phyloP scores from a whole-genome alignment of 2,888 invertebrate species.

The Eupithecia vulgata region DNA sequence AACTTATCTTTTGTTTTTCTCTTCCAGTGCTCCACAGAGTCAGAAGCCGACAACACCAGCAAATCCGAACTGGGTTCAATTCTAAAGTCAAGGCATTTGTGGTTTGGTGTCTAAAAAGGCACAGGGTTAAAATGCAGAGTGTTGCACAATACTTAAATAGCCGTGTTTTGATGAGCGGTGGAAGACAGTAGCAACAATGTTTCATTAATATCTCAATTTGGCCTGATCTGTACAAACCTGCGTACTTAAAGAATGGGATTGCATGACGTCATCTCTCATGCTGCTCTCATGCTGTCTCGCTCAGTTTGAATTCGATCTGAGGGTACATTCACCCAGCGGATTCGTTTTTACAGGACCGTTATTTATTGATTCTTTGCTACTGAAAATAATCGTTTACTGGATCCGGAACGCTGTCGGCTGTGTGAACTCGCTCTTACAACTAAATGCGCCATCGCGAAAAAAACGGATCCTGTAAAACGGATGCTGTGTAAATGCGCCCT shows the following conservation, averaged over 20 bases:
- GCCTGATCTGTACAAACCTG: background rate
- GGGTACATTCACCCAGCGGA: no score
- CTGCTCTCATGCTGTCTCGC: no score
- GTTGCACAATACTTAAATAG: slow-evolving; percentile 74
- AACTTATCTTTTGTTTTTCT: slow-evolving; percentile 16
- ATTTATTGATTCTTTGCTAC: no score
- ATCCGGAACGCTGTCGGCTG: no score
- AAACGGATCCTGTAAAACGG: no score
- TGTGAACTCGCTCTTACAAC: no score
- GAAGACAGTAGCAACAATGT: background rate
- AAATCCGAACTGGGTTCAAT: slow-evolving; percentile 80
- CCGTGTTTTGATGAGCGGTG: slow-evolving; percentile 18
- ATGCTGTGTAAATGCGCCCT: no score
- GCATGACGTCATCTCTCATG: background rate
- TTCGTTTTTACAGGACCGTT: no score
- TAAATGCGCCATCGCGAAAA: no score
- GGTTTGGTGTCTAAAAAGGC: slow-evolving; percentile 62
- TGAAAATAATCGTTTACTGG: no score
- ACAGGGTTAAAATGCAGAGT: slow-evolving; percentile 44
- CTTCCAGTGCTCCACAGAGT: slow-evolving; percentile 61
- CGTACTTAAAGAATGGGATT: background rate
- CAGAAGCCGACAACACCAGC: slow-evolving; percentile 73
- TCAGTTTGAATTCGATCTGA: background rate
- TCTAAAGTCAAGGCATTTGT: slow-evolving; percentile 62
- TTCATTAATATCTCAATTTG: background rate